A percentile compares a stretch with the other conserved stretches of the same genome.
These are phyloP conservation scores for Rotaria sp. DNA, from an alignment of 2,888 invertebrate genomes.

Conservation along the genomic window DNA sequence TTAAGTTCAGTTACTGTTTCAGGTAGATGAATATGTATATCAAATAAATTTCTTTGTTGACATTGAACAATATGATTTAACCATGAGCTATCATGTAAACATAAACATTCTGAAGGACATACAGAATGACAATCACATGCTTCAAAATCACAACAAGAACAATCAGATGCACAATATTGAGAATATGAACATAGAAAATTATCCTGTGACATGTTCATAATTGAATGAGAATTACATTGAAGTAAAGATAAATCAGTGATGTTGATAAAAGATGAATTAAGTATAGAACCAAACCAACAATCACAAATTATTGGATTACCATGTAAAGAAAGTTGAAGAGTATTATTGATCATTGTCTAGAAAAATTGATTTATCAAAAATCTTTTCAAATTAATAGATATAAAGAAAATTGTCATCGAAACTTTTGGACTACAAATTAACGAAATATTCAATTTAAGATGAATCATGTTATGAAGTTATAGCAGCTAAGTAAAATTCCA, in stretches of 20 bases:
- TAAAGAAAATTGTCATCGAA: too few species aligned
- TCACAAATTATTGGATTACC: conserved; percentile 2
- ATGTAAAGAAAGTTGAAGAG: background rate
- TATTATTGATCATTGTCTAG: background rate
- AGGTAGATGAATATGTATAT: background rate
- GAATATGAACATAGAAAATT: background rate
- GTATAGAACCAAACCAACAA: background rate
- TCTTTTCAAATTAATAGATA: too few species aligned
- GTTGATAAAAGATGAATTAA: background rate
- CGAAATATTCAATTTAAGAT: too few species aligned
- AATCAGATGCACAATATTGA: background rate
- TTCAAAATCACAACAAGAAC: conserved; percentile 27
- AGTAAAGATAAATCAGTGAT: background rate
- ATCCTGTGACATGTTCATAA: background rate
- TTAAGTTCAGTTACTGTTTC: conserved; percentile 2
- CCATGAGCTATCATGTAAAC: background rate
- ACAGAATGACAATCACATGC: conserved; percentile 23
- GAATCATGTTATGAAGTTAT: too few species aligned
- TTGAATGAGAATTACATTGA: background rate
- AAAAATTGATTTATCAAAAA: background rate
- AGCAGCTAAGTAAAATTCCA: too few species aligned
- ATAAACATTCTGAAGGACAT: conserved; percentile 6
- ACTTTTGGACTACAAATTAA: too few species aligned
- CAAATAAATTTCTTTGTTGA: background rate
- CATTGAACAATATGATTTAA: background rate